Base-by-base conservation (phyloP, 2,797 vertebrate genomes). In the Anniella stebbinsi region DNA sequence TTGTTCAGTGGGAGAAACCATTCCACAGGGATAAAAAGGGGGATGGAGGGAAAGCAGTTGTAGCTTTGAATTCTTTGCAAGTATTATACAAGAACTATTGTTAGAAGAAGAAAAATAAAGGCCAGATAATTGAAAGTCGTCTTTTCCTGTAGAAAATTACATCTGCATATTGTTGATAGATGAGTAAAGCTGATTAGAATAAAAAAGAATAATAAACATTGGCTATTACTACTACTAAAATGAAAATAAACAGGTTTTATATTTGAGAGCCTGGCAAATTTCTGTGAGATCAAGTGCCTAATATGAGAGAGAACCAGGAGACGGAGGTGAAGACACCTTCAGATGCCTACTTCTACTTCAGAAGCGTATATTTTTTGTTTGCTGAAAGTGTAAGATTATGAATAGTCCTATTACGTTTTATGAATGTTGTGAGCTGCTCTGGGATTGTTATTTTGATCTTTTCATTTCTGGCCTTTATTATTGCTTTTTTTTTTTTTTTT, bases 1-100 rank as follows among this genome's bases (percentile, higher is more conserved):
- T 86, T 41, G 63, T 63, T 36, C 36, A 41, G 0, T 15, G 88
- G 91, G 78, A 84, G 72, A 87, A 91, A 91, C 91, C 87, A 91
- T 87, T 89, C 48, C 18, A 10, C 60, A 12, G 2, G 0, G 3
- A 17, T 4, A 88, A 25, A 67, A 15, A 4, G 38, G 86, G 86
- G 72, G 81, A 81, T 63, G 25, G 21, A 12, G 10, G 2, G 63
- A 41, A 72, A 67, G 82, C 21, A 48, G 3, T 15, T 4, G 11
- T 57, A 12, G 13, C 11, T 80, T 3, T 69, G 33, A 70, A 72
- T 12, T 15, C 0, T 63, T 45, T 80, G 38, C 57, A 66, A 66
- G 11, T 41, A 4, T 12, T 36, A 25, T 21, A n/a, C n/a, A 63
- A 63, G 10, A 54, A 12, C 33, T 28, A 17, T 12, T 21, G 3